Base-by-base conservation (phyloP, 1,140 invertebrate species). In the Rhagoletis zephyria region DNA sequence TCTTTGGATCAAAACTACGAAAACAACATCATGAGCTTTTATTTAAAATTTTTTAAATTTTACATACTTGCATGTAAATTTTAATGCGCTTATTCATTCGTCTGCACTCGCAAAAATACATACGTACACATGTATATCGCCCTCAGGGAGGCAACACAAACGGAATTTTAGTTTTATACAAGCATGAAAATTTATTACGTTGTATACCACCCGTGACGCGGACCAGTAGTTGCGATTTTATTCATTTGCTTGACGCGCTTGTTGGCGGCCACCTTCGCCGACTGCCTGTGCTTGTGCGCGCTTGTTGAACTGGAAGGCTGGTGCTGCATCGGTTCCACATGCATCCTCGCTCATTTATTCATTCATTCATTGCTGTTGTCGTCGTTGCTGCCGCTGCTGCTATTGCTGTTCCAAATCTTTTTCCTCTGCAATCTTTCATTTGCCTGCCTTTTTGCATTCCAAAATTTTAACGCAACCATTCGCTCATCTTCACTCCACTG, bases 171-270 rank as follows among this genome's bases (percentile, higher is more conserved):
- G 74, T 81, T 81, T 56, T 81, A 19, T 81, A 56, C 48, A 81
- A 81, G 74, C 74, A 81, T 81, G 74, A 81, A 81, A 81, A 81
- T 81, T 81, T 81, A 81, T 81, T 81, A 81, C 74, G 74, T 30
- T 30, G 30, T 81, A 81, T 81, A 42, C 74, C 74, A 81, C 74
- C 74, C 74, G 48, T 81, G 48, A n/a, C 45, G 74, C 19, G 74
- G 14, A 81, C 19, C 48, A 56, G 74, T 81, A 19, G 74, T 81
- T 56, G 74, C 45, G 74, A 81, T 81, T 81, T 81, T 81, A 81
- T 81, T 81, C 74, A 81, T 81, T 81, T 81, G 48, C 48, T 51
- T 81, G 45, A 81, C 7, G 74, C 74, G 48, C 74, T 81, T 19
- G 74, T 81, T 30, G 74, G 45, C 74, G 74, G 74, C 48, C 48